Base-by-base conservation (phyloP, 2,888 invertebrate genomes). In the Orgyia antiqua region DNA sequence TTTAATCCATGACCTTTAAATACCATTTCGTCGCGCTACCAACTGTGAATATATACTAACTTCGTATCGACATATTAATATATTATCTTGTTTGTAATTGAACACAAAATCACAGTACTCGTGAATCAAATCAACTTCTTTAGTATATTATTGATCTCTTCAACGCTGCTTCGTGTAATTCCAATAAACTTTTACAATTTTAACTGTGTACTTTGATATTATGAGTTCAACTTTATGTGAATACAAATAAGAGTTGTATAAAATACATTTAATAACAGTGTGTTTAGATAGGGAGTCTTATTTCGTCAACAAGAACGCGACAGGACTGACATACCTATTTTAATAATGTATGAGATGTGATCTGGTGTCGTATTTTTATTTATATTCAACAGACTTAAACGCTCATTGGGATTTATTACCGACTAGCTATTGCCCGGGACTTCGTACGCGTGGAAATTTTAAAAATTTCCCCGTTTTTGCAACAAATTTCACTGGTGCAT, bases 101-200 rank as follows among this genome's bases (percentile, higher is more conserved):
- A 39, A 51, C 8, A 33, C 32, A 4, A 24, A 37, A 39, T 49
- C 51, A 41, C 37, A 40, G 38, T 52, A 55, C 61, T 67, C 61
- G 47, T 61, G 58, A 64, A 68, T 65, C 65, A 69, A 69, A 71
- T 68, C 67, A 61, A 67, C 65, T 70, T 69, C 68, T 70, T 62
- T 64, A 70, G 68, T 68, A 63, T 67, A 68, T 61, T 72, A 73
- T 74, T 71, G 72, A 68, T 61, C 61, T 65, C 60, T 58, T 56
- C 60, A 68, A 50, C 57, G 51, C 46, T 45, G 49, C 52, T 59
- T 51, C 56, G 55, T 68, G 68, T 71, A 68, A 73, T 73, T 67
- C 69, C 65, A 73, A 67, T 68, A 71, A 65, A 48, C 57, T 39
- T 39, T 29, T 26, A 34, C 56, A 45, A 54, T 30, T 18, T 41